Evolutionary conservation across 2,797 vertebrate species (phyloP).

Genomic region (Ara ararauna): DNA sequence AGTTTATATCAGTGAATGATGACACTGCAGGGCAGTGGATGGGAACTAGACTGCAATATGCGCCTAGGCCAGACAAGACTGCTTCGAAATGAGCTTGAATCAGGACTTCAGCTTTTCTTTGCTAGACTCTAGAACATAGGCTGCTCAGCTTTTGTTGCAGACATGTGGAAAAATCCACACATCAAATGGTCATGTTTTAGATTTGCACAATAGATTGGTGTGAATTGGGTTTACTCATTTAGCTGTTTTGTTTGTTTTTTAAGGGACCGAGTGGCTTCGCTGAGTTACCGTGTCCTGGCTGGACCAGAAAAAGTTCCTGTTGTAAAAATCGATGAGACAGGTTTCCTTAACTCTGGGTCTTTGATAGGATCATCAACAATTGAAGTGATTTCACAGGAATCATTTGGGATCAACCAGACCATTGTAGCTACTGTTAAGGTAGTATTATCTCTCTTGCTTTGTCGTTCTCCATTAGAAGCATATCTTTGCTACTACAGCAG

Average conservation of each 20-base stretch:
- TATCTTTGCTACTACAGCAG: neutral
- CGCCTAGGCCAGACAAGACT: neutral
- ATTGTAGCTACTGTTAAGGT: slow-evolving; percentile 90
- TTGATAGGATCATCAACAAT: slow-evolving; percentile 85
- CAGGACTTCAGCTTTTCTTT: neutral
- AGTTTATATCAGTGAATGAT: neutral
- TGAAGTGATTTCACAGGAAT: slow-evolving; percentile 89
- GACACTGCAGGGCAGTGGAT: neutral
- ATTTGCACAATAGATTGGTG: neutral
- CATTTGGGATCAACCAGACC: slow-evolving; percentile 94
- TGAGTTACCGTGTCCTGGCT: slow-evolving; percentile 87
- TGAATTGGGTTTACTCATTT: neutral
- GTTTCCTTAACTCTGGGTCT: slow-evolving; percentile 86
- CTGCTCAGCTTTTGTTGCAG: neutral
- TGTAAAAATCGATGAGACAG: slow-evolving; percentile 87
- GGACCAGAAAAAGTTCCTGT: slow-evolving; percentile 81
- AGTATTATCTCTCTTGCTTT: neutral
- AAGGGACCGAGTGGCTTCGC: slow-evolving; percentile 85
- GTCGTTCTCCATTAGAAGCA: neutral
- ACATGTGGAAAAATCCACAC: rapidly evolving
- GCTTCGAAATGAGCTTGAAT: neutral
- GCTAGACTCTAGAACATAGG: neutral
- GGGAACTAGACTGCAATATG: neutral
- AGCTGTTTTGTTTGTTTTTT: neutral
- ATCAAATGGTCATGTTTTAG: neutral